Evolutionary conservation across 2,113 vertebrate genomes (phyloP).

Genomic region (Tamias sibiricus): DNA sequence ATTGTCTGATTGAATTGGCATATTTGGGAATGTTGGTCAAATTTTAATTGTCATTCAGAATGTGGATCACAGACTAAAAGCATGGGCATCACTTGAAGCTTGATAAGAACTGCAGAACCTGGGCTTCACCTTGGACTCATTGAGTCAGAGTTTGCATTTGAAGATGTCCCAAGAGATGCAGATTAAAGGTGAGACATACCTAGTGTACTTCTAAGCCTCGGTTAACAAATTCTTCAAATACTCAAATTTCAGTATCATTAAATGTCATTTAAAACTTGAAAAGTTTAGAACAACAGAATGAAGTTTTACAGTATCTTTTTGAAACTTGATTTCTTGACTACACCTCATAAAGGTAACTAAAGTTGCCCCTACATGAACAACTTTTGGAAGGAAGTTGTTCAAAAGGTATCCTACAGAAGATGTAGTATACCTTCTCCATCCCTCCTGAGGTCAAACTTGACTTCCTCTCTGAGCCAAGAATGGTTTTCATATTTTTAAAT

Average conservation of each 20-base stretch:
- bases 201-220: background rate
- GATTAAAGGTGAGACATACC: background rate
- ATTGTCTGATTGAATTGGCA: background rate
- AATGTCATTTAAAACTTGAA: background rate
- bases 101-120: background rate
- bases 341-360: too few relatives aligned
- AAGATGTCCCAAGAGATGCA: background rate
- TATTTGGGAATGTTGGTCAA: background rate
- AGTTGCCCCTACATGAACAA: too few relatives aligned
- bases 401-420: too few relatives aligned
- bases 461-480: background rate
- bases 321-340: background rate
- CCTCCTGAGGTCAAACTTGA: background rate
- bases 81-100: background rate
- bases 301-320: background rate
- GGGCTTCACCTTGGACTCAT: background rate
- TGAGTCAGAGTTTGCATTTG: background rate
- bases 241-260: background rate
- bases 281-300: background rate
- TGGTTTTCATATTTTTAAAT: background rate
- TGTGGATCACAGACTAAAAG: background rate
- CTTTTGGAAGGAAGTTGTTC: too few relatives aligned
- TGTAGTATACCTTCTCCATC: too few relatives aligned
- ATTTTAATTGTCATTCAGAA: background rate
- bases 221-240: background rate